These are phyloP conservation scores for Bombus fervidus DNA, from an alignment of 1,140 invertebrate genomes.

Conservation along the genomic window DNA sequence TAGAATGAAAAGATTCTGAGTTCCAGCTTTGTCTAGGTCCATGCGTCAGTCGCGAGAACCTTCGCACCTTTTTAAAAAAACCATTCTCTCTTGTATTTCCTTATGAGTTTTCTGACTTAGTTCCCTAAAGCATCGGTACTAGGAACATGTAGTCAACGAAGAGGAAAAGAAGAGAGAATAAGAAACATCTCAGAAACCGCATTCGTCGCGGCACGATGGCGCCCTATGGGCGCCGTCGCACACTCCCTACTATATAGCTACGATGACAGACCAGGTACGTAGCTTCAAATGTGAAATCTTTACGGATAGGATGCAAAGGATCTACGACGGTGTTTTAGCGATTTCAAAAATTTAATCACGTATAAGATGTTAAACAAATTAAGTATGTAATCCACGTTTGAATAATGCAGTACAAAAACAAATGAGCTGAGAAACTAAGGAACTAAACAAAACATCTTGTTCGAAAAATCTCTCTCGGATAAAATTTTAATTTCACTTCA, in stretches of 20 bases:
- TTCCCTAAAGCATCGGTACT: constrained; percentile 10
- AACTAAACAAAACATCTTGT: not conserved
- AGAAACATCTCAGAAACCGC: constrained; percentile 70
- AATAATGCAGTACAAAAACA: not conserved
- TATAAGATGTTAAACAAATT: not conserved
- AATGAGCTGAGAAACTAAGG: not conserved
- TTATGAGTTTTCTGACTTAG: constrained; percentile 56
- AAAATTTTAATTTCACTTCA: not conserved
- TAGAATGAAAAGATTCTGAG: not conserved
- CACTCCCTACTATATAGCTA: constrained; percentile 72
- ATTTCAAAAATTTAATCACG: not conserved
- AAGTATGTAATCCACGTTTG: not conserved
- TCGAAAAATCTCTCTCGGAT: not conserved
- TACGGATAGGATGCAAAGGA: not conserved
- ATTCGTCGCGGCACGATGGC: constrained; percentile 77
- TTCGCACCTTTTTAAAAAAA: constrained; percentile 55
- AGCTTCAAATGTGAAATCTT: not conserved
- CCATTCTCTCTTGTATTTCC: constrained; percentile 40
- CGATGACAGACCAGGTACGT: constrained; percentile 69
- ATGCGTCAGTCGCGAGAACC: not conserved
- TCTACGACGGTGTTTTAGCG: too few species aligned
- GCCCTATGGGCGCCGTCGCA: constrained; percentile 79
- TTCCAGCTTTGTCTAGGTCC: not conserved
- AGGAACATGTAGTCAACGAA: constrained; percentile 13
- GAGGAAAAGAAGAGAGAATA: constrained; percentile 51